A percentile compares a stretch with the other conserved stretches of the same genome.
These are phyloP conservation scores for Coregonus sp. DNA, from an alignment of 2,797 vertebrate genomes.

Conservation along the genomic window DNA sequence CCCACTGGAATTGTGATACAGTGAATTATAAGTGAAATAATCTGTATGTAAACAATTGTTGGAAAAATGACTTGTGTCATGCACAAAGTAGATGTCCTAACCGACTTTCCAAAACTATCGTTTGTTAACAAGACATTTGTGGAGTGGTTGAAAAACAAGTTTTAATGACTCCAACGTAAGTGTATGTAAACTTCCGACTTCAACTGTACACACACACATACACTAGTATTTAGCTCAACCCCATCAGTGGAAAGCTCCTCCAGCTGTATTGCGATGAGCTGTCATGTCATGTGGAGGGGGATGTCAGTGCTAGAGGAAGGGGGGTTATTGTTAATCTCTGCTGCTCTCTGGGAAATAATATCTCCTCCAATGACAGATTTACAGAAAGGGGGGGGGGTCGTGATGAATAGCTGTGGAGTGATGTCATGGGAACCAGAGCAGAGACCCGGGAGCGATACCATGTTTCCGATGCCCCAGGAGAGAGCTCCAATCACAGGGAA, in stretches of 20 bases:
- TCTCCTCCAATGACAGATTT: conserved; percentile 75
- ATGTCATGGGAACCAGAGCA: conserved; percentile 74
- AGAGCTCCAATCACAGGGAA: conserved; percentile 1
- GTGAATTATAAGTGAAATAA: too few relatives aligned
- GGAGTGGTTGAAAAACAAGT: too few relatives aligned
- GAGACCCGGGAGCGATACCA: conserved; percentile 19
- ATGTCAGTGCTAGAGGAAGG: conserved; percentile 30
- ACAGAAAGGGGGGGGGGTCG: conserved; percentile 38
- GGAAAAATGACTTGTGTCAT: too few relatives aligned
- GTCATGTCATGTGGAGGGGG: conserved; percentile 8
- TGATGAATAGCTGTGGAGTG: conserved; percentile 70
- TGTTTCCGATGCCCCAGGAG: conserved; percentile 29
- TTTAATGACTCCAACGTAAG: too few relatives aligned
- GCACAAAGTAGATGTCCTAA: too few relatives aligned
- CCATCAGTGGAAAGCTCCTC: not conserved
- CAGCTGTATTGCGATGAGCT: conserved; percentile 31
- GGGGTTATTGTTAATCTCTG: conserved; percentile 17
- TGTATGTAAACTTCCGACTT: too few relatives aligned
- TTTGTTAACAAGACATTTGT: too few relatives aligned
- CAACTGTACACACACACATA: not conserved
- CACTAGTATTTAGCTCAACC: not conserved
- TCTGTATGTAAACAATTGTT: too few relatives aligned
- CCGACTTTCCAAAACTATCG: too few relatives aligned
- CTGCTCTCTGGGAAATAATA: conserved; percentile 68
- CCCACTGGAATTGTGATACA: too few relatives aligned